phyloP scores from a whole-genome alignment of 2,888 invertebrate species.

The Terebella lapidaria region DNA sequence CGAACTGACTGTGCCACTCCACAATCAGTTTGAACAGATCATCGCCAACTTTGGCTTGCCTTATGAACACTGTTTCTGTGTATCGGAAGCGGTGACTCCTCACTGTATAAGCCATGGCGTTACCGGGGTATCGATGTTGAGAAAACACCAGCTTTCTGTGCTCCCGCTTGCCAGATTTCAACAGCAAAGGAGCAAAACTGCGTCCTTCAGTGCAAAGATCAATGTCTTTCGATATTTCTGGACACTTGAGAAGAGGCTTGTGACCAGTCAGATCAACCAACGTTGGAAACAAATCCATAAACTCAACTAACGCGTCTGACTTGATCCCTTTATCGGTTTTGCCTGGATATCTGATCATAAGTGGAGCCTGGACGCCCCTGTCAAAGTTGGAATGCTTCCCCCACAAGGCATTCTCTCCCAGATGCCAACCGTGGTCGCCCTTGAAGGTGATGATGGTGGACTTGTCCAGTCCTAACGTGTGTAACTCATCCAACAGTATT shows the following conservation, averaged over 20 bases:
- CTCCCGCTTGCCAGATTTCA: background rate
- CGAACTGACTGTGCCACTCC: constrained; percentile 1
- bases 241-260: constrained; percentile 12
- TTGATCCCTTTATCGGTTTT: constrained; percentile 23
- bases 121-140: background rate
- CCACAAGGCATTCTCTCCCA: constrained; percentile 26
- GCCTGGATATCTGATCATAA: constrained; percentile 33
- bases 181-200: constrained; percentile 15
- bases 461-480: constrained; percentile 12
- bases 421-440: constrained; percentile 25
- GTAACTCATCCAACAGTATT: constrained; percentile 10
- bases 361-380: constrained; percentile 29
- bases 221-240: constrained; percentile 9
- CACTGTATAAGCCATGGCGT: background rate
- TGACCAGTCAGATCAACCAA: constrained; percentile 31
- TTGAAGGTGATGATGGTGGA: constrained; percentile 21
- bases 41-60: background rate
- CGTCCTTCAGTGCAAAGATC: constrained; percentile 15
- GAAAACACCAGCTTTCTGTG: background rate
- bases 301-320: constrained; percentile 28
- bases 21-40: background rate
- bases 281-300: constrained; percentile 34
- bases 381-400: constrained; percentile 34
- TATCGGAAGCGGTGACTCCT: background rate
- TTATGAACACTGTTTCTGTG: background rate